Evolutionary conservation across 2,888 invertebrate genomes (phyloP), one percentile per base, ranked within the genome.

Genomic region (Lepidochitona cinerea): DNA sequence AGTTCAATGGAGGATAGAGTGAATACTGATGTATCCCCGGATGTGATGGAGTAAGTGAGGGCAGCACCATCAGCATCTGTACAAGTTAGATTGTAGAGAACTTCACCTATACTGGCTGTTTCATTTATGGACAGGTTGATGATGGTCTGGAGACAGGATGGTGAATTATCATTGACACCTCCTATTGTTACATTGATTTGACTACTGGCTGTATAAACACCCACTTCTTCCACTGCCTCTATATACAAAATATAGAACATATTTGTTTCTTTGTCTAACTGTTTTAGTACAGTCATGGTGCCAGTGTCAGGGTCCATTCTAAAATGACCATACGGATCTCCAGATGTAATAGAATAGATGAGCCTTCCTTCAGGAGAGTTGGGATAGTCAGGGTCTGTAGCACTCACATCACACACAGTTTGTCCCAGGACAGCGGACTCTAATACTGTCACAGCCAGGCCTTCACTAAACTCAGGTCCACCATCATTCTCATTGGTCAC

Each of bases 401-500:
- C 85, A 1, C 68, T 68, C 6, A 84, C 76, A 29, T 77, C 77
- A 14, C 74, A 68, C n/a, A 82, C 72, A 29, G 69, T 69, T 1
- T 71, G 54, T 6, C 75, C 77, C 23, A 81, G 68, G 7, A 71
- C 37, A 9, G 3, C 52, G 3, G 41, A 29, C 52, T 72, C 72
- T 4, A 18, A 41, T 2, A 81, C 69, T 18, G 76, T 66, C 7
- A 65, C 75, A 7, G 81, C 72, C 54, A 75, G 79, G 0, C 74
- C n/a, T 9, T 74, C 71, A 1, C 68, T 35, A 70, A 84, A 84
- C 0, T 72, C 33, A 9, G 84, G 85, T 7, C 75, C 77, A 1
- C 82, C 84, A 32, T 86, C 84, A 64, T 85, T 86, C 3, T 81
- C 75, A 72, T 84, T 80, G 18, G 73, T 74, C 1, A 86, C 78